These are phyloP conservation scores for Archips crataeganus DNA, from an alignment of 2,888 invertebrate genomes.

Conservation along the genomic window DNA sequence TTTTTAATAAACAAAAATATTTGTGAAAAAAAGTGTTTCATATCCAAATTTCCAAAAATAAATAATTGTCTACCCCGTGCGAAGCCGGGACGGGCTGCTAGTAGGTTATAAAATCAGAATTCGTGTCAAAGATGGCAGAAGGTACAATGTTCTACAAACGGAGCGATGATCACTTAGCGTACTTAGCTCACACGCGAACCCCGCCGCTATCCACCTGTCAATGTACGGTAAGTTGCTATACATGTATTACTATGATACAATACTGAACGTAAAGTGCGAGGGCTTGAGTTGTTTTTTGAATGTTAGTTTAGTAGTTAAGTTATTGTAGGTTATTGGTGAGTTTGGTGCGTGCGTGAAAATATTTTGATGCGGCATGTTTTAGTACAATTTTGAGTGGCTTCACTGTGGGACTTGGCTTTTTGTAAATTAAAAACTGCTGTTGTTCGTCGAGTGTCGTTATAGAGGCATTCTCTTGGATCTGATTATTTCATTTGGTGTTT, in stretches of 20 bases:
- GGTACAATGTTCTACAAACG: slow-evolving; percentile 29
- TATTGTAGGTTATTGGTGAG: slow-evolving; percentile 35
- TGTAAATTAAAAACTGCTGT: slow-evolving; percentile 21
- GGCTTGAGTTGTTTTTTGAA: slow-evolving; percentile 17
- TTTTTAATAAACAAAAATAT: no score
- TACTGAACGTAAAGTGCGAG: background rate
- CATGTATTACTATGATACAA: background rate
- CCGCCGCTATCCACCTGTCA: slow-evolving; percentile 41
- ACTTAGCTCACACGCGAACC: slow-evolving; percentile 35
- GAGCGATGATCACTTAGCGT: slow-evolving; percentile 34
- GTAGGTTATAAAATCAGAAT: slow-evolving; percentile 17
- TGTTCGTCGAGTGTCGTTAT: background rate
- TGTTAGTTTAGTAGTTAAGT: background rate
- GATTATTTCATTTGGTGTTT: background rate
- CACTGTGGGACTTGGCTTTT: slow-evolving; percentile 41
- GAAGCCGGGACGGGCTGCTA: no score
- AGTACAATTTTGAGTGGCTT: slow-evolving; percentile 43
- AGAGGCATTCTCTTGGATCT: background rate
- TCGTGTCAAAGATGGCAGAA: slow-evolving; percentile 36
- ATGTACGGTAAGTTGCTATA: slow-evolving; percentile 40
- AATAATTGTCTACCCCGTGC: no score
- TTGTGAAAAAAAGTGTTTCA: no score
- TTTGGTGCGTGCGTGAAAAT: slow-evolving; percentile 43
- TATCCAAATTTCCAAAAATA: no score
- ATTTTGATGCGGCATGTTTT: slow-evolving; percentile 42